Evolutionary conservation across 2,113 vertebrate genomes (phyloP).

Genomic region (Tachysurus vachellii): DNA sequence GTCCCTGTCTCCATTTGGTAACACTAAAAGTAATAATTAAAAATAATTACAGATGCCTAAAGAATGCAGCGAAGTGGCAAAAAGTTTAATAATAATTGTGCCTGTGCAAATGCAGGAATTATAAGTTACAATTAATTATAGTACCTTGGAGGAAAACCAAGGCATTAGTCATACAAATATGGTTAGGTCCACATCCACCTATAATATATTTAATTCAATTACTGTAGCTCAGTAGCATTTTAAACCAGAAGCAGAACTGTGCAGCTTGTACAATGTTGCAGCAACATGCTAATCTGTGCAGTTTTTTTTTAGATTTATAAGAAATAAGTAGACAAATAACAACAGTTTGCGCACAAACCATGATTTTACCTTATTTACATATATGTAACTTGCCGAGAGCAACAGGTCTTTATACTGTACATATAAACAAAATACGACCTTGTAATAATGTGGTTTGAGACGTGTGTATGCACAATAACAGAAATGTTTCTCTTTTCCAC

Average conservation of each 20-base stretch:
- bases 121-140: neutral
- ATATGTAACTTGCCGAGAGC: neutral
- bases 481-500: constrained; percentile 10
- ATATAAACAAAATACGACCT: neutral
- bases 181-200: constrained; percentile 8
- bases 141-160: constrained; percentile 14
- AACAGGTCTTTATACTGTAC: neutral
- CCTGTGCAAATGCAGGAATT: constrained; percentile 1
- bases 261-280: neutral
- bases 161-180: constrained; percentile 14
- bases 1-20: neutral
- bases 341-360: neutral
- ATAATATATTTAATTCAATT: constrained; percentile 10
- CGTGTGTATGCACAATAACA: neutral
- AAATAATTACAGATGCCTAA: constrained; percentile 10
- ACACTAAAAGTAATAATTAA: constrained; percentile 27
- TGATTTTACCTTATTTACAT: neutral
- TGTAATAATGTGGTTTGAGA: neutral
- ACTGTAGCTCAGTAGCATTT: neutral
- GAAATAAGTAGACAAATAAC: neutral
- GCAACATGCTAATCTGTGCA: neutral
- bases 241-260: neutral
- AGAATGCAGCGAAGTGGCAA: neutral
- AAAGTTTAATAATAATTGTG: constrained; percentile 1
- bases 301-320: neutral